Percentiles rank a stretch among this genome's conserved stretches.
These are phyloP conservation scores for Lepidotrigona ventralis DNA, from an alignment of 1,140 invertebrate species.

Conservation along the genomic window DNA sequence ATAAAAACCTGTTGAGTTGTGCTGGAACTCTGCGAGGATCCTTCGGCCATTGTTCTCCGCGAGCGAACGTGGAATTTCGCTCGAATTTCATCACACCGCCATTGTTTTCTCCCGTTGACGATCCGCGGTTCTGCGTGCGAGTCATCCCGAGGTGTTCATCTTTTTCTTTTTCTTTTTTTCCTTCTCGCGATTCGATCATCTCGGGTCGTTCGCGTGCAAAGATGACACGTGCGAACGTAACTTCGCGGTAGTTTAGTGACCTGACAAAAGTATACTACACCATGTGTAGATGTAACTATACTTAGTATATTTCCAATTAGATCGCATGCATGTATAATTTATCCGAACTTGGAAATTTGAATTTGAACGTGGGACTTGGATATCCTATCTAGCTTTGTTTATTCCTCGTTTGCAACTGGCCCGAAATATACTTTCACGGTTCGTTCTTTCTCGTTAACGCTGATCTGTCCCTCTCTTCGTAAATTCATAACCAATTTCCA, in stretches of 20 bases:
- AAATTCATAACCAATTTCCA: background rate
- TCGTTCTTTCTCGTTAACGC: conserved; percentile 21
- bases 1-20: conserved; percentile 60
- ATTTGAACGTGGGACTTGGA: background rate
- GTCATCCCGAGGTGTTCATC: too few relatives aligned
- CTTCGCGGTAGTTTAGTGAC: too few relatives aligned
- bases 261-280: too few relatives aligned
- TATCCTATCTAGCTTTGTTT: too few relatives aligned
- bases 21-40: conserved; percentile 3
- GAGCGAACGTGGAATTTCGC: background rate
- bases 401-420: background rate
- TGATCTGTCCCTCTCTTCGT: conserved; percentile 11
- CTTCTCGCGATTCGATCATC: background rate
- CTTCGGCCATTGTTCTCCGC: conserved; percentile 33
- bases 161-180: too few relatives aligned
- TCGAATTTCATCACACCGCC: conserved; percentile 21
- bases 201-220: background rate
- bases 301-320: too few relatives aligned
- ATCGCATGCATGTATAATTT: too few relatives aligned
- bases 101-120: background rate
- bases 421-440: conserved; percentile 8
- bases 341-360: background rate
- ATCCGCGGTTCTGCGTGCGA: too few relatives aligned
- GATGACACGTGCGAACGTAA: background rate
- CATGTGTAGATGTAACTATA: too few relatives aligned